A percentile compares a stretch with the other conserved stretches of the same genome.
phyloP scores from a whole-genome alignment of 23 tunicate genomes.

The Aplidium turbinatum region DNA sequence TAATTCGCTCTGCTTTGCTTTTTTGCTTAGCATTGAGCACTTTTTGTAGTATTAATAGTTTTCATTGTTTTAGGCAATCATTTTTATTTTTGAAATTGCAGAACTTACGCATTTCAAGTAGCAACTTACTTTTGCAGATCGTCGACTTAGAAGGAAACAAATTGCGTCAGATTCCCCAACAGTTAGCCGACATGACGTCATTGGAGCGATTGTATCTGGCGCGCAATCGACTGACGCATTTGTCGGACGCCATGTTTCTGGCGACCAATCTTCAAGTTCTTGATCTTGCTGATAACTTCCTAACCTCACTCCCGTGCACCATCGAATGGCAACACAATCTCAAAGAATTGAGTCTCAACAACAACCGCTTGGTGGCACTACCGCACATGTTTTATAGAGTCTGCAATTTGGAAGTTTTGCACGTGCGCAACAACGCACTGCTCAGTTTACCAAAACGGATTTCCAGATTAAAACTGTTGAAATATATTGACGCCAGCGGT shows the following conservation, averaged over 20 bases:
- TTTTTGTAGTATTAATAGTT: no score
- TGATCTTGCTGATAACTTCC: constrained; percentile 40
- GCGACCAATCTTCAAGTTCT: constrained; percentile 45
- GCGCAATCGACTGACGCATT: constrained; percentile 30
- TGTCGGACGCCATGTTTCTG: constrained; percentile 55
- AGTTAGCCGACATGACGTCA: constrained; percentile 37
- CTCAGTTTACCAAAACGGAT: constrained; percentile 71
- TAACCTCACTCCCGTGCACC: constrained; percentile 53
- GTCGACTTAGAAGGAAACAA: constrained; percentile 58
- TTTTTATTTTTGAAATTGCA: no score
- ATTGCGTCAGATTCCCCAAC: constrained; percentile 52
- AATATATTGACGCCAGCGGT: constrained; percentile 63
- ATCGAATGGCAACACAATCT: constrained; percentile 50
- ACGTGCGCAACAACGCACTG: constrained; percentile 65
- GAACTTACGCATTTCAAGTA: no score
- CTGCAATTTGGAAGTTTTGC: constrained; percentile 45
- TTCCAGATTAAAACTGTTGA: constrained; percentile 44
- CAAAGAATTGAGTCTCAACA: constrained; percentile 51
- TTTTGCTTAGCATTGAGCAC: no score
- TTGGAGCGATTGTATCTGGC: constrained; percentile 51
- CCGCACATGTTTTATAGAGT: constrained; percentile 63
- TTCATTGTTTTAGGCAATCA: no score
- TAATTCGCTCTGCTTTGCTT: no score
- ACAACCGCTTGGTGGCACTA: constrained; percentile 44
- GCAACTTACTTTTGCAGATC: constrained; percentile 64